A percentile compares a stretch with the other conserved stretches of the same genome.
These are phyloP conservation scores for Macrosteles quadrilineatus DNA, from an alignment of 1,140 invertebrate genomes.

Conservation along the genomic window DNA sequence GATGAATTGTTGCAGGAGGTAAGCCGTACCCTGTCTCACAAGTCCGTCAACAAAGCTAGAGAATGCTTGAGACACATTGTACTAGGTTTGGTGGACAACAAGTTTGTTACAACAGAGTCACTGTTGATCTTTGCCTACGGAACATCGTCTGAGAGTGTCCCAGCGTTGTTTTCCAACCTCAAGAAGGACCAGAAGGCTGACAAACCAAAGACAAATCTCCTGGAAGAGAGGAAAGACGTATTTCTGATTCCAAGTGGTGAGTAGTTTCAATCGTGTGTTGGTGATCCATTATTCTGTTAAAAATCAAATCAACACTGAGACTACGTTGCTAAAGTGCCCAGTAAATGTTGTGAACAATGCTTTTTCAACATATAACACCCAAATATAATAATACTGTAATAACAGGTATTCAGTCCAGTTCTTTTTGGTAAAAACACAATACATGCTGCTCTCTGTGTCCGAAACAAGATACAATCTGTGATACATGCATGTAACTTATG, in stretches of 20 bases:
- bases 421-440: no score
- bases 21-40: constrained; percentile 73
- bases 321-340: no score
- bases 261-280: background rate
- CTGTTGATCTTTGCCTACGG: constrained; percentile 82
- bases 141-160: constrained; percentile 76
- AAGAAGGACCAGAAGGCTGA: constrained; percentile 56
- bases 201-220: constrained; percentile 43
- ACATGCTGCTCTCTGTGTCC: no score
- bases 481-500: no score
- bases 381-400: no score
- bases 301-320: no score
- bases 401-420: no score
- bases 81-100: constrained; percentile 78
- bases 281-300: background rate
- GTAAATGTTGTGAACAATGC: no score
- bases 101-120: constrained; percentile 67
- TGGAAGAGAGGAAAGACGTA: constrained; percentile 60
- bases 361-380: background rate
- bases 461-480: no score
- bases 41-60: constrained; percentile 75
- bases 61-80: constrained; percentile 78
- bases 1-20: constrained; percentile 61
- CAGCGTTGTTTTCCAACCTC: constrained; percentile 59
- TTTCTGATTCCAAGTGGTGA: constrained; percentile 61